Percentiles rank a stretch among this genome's conserved stretches.
Conservation (phyloP, 1,140 invertebrate genomes). For the Caenorhabditis tropicalis region DNA sequence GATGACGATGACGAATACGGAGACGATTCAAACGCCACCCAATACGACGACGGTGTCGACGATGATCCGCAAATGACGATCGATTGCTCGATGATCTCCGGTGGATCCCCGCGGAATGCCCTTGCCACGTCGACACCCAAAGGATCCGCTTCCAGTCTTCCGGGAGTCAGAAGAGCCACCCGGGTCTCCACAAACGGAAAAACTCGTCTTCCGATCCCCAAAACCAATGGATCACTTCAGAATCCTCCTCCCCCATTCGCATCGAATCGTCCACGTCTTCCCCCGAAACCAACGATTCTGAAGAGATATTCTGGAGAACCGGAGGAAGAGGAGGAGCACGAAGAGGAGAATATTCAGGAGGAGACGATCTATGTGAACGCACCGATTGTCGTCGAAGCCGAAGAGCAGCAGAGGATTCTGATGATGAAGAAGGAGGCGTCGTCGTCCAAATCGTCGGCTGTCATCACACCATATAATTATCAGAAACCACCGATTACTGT, state of each 20-base stretch:
- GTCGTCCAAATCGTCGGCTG: not conserved
- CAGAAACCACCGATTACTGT: conserved; percentile 17
- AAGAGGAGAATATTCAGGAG: not conserved
- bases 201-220: not conserved
- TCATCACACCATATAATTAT: conserved; percentile 1
- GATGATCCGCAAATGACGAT: not conserved
- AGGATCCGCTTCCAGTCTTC: not conserved
- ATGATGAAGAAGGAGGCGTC: not conserved
- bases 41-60: not conserved
- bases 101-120: not conserved
- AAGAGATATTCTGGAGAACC: not conserved
- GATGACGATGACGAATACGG: not conserved
- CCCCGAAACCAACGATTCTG: not conserved
- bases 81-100: conserved; percentile 19
- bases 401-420: not conserved
- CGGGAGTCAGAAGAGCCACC: not conserved
- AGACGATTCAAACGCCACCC: conserved; percentile 16
- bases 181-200: not conserved
- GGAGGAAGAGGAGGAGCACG: not conserved
- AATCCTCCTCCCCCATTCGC: not conserved
- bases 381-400: conserved; percentile 7
- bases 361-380: conserved; percentile 22
- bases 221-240: not conserved
- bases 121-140: conserved; percentile 2
- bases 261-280: not conserved